A percentile compares a stretch with the other conserved stretches of the same genome.
Evolutionary conservation across 2,888 invertebrate species (phyloP).

Genomic region (Schizaphis graminum): DNA sequence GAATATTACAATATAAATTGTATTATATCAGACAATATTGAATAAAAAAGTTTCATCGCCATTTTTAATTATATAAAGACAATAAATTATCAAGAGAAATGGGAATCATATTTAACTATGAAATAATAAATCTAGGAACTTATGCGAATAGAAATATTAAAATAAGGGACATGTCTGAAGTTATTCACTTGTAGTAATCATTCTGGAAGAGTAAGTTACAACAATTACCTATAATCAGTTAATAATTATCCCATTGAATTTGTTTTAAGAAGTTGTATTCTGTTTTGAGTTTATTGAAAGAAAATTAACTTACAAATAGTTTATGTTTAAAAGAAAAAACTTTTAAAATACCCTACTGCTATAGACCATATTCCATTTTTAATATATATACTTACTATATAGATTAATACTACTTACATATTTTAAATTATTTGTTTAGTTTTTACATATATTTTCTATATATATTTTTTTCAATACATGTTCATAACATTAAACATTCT

Average conservation of each 20-base stretch:
- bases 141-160: not conserved
- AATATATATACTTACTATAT: not conserved
- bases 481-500: not conserved
- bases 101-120: not conserved
- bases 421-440: not conserved
- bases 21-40: not conserved
- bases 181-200: not conserved
- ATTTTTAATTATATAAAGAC: not conserved
- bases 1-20: not conserved
- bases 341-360: not conserved
- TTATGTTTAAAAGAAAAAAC: not conserved
- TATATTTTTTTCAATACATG: not conserved
- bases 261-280: slow-evolving; percentile 1
- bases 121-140: not conserved
- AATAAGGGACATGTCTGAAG: not conserved
- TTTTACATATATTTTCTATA: not conserved
- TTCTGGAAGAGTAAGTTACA: not conserved
- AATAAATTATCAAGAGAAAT: not conserved
- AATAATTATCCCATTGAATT: not conserved
- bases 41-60: not conserved
- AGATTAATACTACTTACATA: not conserved
- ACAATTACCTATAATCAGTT: slow-evolving; percentile 20
- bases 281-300: not conserved
- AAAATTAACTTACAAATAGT: not conserved
- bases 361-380: not conserved